phyloP scores from a whole-genome alignment of 1,140 invertebrate genomes.

The Nilaparvata lugens region DNA sequence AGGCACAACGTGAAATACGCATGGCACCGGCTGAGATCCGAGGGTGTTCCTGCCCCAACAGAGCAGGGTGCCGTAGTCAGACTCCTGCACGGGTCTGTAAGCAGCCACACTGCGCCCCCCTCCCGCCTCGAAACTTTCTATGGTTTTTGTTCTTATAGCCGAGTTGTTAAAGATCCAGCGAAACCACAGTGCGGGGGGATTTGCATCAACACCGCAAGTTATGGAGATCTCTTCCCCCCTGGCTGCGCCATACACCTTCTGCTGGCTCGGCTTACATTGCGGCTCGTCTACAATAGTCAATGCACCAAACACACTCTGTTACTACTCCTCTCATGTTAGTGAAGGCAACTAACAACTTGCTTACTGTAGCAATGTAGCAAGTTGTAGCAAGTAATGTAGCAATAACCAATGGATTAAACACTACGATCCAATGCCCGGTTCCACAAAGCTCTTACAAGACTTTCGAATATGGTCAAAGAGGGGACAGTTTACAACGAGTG shows the following conservation, averaged over 20 bases:
- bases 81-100: constrained; percentile 39
- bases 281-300: neutral
- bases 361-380: no score
- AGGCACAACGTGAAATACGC: constrained; percentile 44
- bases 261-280: constrained; percentile 14
- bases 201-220: constrained; percentile 46
- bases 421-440: no score
- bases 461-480: no score
- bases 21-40: constrained; percentile 42
- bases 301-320: no score
- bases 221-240: constrained; percentile 44
- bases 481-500: no score
- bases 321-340: no score
- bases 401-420: no score
- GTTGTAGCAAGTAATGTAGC: no score
- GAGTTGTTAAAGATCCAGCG: constrained; percentile 49
- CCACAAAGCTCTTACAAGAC: no score
- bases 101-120: constrained; percentile 35
- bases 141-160: constrained; percentile 34
- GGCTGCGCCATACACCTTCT: constrained; percentile 44
- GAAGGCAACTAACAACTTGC: no score
- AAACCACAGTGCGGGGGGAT: constrained; percentile 41
- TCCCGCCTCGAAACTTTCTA: constrained; percentile 31
- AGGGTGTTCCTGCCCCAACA: constrained; percentile 45
- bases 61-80: constrained; percentile 44